Evolutionary conservation across 2,797 vertebrate species (phyloP).

Genomic region (Glossophaga mutica): DNA sequence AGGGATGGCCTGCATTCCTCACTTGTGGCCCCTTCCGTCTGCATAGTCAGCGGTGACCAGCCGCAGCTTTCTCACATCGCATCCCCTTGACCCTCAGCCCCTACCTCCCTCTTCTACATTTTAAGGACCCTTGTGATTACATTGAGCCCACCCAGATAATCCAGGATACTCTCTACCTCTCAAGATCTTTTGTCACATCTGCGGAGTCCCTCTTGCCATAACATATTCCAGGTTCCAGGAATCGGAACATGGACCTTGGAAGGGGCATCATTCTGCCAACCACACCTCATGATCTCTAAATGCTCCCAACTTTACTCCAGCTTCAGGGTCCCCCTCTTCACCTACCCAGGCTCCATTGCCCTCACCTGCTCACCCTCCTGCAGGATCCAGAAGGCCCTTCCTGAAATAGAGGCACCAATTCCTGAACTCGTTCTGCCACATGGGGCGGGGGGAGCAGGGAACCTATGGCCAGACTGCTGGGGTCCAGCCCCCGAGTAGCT

Average conservation of each 20-base stretch:
- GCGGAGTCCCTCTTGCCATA: background rate
- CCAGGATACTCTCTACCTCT: background rate
- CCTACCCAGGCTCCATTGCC: accelerated
- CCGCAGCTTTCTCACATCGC: background rate
- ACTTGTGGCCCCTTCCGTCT: background rate
- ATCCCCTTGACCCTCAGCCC: background rate
- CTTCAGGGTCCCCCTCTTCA: background rate
- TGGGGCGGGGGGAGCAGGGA: background rate
- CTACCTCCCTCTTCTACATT: background rate
- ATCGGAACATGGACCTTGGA: background rate
- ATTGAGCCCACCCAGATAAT: background rate
- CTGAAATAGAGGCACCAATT: background rate
- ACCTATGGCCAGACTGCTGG: background rate
- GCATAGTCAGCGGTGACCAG: background rate
- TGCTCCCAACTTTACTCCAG: background rate
- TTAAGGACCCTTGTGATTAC: background rate
- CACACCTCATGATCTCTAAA: background rate
- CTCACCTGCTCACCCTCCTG: background rate
- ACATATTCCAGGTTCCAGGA: background rate
- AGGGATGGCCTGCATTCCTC: background rate
- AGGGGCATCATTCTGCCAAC: background rate
- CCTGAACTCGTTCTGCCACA: background rate
- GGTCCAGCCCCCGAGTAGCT: background rate
- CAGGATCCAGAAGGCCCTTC: background rate
- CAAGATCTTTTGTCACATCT: background rate